Conservation (phyloP, 1,140 invertebrate species). For the Episyrphus balteatus region DNA sequence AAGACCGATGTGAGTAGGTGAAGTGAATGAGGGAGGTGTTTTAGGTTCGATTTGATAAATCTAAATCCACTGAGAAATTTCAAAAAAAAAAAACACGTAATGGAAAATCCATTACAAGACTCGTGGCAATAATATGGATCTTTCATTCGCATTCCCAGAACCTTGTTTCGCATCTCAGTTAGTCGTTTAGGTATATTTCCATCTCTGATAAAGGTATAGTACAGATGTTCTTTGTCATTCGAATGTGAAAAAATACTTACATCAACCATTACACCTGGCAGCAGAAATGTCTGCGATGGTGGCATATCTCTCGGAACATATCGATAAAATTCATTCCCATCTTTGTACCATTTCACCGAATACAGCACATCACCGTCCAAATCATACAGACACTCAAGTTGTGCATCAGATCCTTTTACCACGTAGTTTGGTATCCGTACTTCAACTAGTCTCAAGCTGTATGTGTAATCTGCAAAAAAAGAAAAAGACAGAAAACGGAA, state of each 20-base stretch:
- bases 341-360: slow-evolving; percentile 73
- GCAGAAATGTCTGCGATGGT: slow-evolving; percentile 46
- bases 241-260: slow-evolving; percentile 46
- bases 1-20: too few relatives aligned
- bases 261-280: slow-evolving; percentile 52
- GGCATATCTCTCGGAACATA: slow-evolving; percentile 59
- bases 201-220: too few relatives aligned
- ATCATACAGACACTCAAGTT: slow-evolving; percentile 51
- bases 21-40: too few relatives aligned
- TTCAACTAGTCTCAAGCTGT: slow-evolving; percentile 48
- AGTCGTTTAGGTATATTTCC: too few relatives aligned
- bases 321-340: slow-evolving; percentile 66
- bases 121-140: too few relatives aligned
- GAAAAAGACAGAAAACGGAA: not conserved
- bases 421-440: slow-evolving; percentile 55
- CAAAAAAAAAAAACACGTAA: too few relatives aligned
- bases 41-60: too few relatives aligned
- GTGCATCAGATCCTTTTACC: slow-evolving; percentile 47
- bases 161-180: too few relatives aligned
- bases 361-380: slow-evolving; percentile 57
- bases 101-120: too few relatives aligned
- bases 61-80: too few relatives aligned
- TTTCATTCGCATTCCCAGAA: too few relatives aligned
- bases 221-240: too few relatives aligned
- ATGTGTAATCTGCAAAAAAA: slow-evolving; percentile 28